Conservation (phyloP, 2,797 vertebrate genomes). For the Coracias cyanogaster region DNA sequence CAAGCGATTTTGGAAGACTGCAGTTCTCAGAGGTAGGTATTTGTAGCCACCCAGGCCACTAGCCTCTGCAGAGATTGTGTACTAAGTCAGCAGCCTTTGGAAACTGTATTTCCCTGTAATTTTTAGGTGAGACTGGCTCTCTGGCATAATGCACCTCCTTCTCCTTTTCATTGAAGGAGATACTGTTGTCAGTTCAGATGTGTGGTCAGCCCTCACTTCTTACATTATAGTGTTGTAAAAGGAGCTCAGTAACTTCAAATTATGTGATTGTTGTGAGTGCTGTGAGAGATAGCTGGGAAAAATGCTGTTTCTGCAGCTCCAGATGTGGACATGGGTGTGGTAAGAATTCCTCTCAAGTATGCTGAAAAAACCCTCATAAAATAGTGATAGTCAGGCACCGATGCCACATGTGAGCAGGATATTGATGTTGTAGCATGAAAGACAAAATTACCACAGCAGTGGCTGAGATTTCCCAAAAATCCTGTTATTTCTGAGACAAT, state of each 20-base stretch:
- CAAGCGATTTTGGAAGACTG: slow-evolving; percentile 89
- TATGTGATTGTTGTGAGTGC: background rate
- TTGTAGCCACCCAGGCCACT: fast-evolving
- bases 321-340: background rate
- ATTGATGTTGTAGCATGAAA: background rate
- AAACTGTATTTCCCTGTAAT: background rate
- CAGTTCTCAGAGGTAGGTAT: slow-evolving; percentile 92
- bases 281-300: background rate
- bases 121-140: background rate
- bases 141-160: background rate
- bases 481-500: background rate
- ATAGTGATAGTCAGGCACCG: background rate
- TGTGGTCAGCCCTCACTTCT: background rate
- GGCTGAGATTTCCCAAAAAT: slow-evolving; percentile 21
- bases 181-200: background rate
- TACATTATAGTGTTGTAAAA: background rate
- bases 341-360: background rate
- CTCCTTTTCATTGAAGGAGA: background rate
- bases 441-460: background rate
- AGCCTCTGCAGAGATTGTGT: background rate
- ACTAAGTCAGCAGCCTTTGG: background rate
- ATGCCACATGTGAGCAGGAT: background rate
- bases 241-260: background rate
- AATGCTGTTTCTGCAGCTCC: background rate
- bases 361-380: background rate